These are phyloP conservation scores for Trachelus stipa DNA, from an alignment of 2,888 invertebrate species.

Conservation along the genomic window DNA sequence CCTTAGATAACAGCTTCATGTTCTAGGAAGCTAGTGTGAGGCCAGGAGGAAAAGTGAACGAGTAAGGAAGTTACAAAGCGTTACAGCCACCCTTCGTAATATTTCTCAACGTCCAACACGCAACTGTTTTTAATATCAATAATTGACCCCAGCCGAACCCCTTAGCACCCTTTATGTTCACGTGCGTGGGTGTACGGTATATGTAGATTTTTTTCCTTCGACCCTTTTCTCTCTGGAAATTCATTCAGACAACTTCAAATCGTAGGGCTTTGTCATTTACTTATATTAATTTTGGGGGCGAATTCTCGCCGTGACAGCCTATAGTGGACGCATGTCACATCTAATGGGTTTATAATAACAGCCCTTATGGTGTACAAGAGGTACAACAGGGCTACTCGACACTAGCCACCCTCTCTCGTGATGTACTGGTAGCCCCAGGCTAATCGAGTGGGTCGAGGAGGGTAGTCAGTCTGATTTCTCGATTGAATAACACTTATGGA, in stretches of 20 bases:
- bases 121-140: background rate
- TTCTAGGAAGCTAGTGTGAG: background rate
- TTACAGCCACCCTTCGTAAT: background rate
- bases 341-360: conserved; percentile 22
- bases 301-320: background rate
- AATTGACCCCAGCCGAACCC: background rate
- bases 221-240: background rate
- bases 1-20: background rate
- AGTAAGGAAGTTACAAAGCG: background rate
- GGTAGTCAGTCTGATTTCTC: background rate
- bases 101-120: background rate
- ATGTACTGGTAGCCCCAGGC: background rate
- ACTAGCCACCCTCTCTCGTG: background rate
- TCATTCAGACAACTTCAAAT: background rate
- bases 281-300: background rate
- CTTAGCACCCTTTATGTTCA: background rate
- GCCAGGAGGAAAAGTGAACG: background rate
- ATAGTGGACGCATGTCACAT: conserved; percentile 10
- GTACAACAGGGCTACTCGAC: background rate
- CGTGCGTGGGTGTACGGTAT: background rate
- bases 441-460: background rate
- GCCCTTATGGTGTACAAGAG: background rate
- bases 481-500: background rate
- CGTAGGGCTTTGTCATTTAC: background rate
- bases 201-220: background rate